Evolutionary conservation across 2,797 vertebrate species (phyloP), one percentile per base, ranked within the genome.

Genomic region (Sebastiscus albofasciatus): DNA sequence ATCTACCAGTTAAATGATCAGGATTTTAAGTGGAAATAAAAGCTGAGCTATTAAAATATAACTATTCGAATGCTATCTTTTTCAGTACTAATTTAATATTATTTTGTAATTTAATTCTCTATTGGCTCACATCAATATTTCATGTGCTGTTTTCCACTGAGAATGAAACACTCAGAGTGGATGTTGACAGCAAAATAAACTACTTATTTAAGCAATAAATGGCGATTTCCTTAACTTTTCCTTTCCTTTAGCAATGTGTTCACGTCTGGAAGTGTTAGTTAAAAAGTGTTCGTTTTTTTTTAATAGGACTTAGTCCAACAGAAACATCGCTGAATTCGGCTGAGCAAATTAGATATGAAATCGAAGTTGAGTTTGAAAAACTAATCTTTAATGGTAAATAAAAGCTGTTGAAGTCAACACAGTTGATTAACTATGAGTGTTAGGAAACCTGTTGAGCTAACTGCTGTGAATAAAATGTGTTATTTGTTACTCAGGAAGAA

Each of bases 401-500:
- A 39, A 39, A 39, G 14, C 36, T 39, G 36, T 39, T 39, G 36
- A 39, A 39, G 36, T 49, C 22, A n/a, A 55, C n/a, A 3, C 22
- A 5, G 13, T 3, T 49, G 1, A 31, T 58, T 24, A 5, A 29
- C 22, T 29, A 4, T 2, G 6, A 8, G 22, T 20, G 31, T 64
- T 4, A 22, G 14, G 6, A 31, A 18, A 46, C 7, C 1, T 34
- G 6, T 31, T 62, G 16, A 66, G 16, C 20, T 13, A 6, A 27
- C 24, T 3, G 5, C n/a, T 10, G 10, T 65, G 4, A 10, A 20
- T 78, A 52, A 31, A n/a, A n/a, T 72, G 2, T 29, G 2, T 39
- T 75, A 3, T 75, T 69, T 80, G 8, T 14, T 52, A 80, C 74
- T 7, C 79, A 99, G 98, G 91, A 99, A 99, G 95, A 99, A 99